Conservation (phyloP, 2,113 vertebrate genomes). For the Boulengerochromis microlepis region DNA sequence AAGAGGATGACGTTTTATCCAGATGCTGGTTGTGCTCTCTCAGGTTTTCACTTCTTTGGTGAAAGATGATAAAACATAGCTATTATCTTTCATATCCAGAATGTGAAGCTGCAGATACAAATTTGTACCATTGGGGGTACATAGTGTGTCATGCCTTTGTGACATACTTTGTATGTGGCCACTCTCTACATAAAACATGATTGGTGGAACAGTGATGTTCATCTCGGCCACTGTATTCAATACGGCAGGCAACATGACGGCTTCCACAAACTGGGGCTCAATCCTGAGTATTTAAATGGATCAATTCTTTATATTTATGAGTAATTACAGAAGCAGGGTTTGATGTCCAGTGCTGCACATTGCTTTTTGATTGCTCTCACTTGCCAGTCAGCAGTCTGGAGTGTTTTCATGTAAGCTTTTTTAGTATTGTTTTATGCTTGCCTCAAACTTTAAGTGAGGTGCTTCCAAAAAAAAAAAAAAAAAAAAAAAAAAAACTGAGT, state of each 20-base stretch:
- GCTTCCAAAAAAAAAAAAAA: background rate
- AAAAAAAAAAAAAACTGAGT: background rate
- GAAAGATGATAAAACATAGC: background rate
- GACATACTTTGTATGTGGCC: background rate
- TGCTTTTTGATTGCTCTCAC: background rate
- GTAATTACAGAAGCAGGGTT: background rate
- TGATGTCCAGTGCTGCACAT: background rate
- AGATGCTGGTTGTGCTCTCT: background rate
- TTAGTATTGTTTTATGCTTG: background rate
- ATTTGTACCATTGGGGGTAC: background rate
- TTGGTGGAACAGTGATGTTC: background rate
- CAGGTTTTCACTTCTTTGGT: background rate
- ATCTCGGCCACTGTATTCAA: background rate
- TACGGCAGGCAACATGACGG: background rate
- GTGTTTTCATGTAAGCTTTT: background rate
- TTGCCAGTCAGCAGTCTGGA: background rate
- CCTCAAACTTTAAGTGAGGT: background rate
- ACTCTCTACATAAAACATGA: background rate
- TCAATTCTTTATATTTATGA: background rate
- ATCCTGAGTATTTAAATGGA: background rate
- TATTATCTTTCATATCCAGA: background rate
- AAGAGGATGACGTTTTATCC: background rate
- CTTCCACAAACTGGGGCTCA: background rate
- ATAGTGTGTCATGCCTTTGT: background rate
- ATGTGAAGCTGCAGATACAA: background rate